Conservation (phyloP, 2,888 invertebrate species). For the Acleris cristana region DNA sequence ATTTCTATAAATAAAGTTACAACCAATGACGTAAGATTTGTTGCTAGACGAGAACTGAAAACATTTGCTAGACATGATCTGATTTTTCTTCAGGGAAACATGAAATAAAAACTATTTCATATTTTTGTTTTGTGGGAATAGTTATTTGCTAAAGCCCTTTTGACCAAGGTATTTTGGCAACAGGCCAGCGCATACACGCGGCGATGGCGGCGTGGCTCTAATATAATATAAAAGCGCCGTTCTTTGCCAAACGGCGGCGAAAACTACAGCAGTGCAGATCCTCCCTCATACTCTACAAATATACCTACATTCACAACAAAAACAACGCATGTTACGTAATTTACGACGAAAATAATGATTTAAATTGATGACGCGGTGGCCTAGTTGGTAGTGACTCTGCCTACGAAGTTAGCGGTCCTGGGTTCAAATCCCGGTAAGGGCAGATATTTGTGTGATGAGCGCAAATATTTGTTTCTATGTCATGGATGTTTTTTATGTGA, state of each 20-base stretch:
- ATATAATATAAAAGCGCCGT: constrained; percentile 29
- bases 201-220: constrained; percentile 16
- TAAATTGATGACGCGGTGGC: too few relatives aligned
- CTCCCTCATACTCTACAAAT: constrained; percentile 7
- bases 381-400: too few relatives aligned
- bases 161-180: constrained; percentile 20
- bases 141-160: constrained; percentile 17
- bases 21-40: constrained; percentile 27
- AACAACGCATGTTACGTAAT: not conserved
- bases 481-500: too few relatives aligned
- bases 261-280: not conserved
- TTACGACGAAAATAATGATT: too few relatives aligned
- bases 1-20: constrained; percentile 34
- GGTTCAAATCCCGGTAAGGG: too few relatives aligned
- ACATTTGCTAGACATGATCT: constrained; percentile 4
- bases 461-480: too few relatives aligned
- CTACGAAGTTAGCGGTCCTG: too few relatives aligned
- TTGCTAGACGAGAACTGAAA: constrained; percentile 27
- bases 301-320: constrained; percentile 5
- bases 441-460: too few relatives aligned
- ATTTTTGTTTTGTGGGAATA: constrained; percentile 17
- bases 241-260: constrained; percentile 24
- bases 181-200: constrained; percentile 13
- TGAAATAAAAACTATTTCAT: not conserved
- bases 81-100: constrained; percentile 3